Percentiles rank a stretch among this genome's conserved stretches.
Conservation (phyloP, 1,140 invertebrate species). For the Parapsyche elsis region DNA sequence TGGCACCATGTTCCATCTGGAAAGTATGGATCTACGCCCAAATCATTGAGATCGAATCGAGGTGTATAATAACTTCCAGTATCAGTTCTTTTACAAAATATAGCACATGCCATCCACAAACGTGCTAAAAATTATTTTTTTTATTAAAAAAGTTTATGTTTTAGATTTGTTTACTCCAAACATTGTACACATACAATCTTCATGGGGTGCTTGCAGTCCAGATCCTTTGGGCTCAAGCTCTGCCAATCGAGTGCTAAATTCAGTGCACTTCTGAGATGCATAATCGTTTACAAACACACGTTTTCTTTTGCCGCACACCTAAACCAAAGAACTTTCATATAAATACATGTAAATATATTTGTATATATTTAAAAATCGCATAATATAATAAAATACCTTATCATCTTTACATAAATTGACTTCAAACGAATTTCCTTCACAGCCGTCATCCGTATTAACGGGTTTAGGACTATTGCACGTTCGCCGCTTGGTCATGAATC, state of each 20-base stretch:
- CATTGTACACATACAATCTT: constrained; percentile 65
- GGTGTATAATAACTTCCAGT: constrained; percentile 79
- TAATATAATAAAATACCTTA: constrained; percentile 62
- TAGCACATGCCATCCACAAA: constrained; percentile 80
- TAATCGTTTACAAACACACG: constrained; percentile 68
- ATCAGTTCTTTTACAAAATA: constrained; percentile 76
- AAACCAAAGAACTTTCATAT: constrained; percentile 49
- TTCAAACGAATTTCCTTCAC: constrained; percentile 72
- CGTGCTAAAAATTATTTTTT: constrained; percentile 63
- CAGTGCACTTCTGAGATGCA: constrained; percentile 71
- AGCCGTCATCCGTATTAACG: constrained; percentile 68
- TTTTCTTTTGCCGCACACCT: constrained; percentile 71
- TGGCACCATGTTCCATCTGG: constrained; percentile 87
- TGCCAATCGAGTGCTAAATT: constrained; percentile 70
- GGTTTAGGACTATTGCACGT: constrained; percentile 69
- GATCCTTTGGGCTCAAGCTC: constrained; percentile 71
- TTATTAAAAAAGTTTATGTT: not conserved
- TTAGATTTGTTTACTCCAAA: not conserved
- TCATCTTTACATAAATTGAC: constrained; percentile 74
- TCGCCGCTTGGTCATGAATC: constrained; percentile 68
- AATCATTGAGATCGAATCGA: constrained; percentile 77
- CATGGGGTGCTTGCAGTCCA: constrained; percentile 77
- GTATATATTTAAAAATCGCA: constrained; percentile 12
- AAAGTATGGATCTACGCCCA: constrained; percentile 79
- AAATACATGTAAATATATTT: not conserved